Conservation (phyloP, 1,140 invertebrate species). For the Lucilia sericata region DNA sequence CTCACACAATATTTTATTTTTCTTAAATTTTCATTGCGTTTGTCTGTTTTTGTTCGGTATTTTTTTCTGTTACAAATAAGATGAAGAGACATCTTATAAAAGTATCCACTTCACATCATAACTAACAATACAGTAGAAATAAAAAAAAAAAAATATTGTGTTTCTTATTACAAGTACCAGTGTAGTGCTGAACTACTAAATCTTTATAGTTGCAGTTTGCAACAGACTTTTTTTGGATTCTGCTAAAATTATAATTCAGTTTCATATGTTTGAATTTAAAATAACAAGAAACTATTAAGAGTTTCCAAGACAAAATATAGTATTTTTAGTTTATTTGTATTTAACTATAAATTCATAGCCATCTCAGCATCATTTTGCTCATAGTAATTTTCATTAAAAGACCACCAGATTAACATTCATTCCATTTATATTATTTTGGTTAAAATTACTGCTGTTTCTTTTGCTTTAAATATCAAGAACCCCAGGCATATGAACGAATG, state of each 20-base stretch:
- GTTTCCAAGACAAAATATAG: no score
- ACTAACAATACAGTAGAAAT: neutral
- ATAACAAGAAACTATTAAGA: no score
- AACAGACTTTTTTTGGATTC: no score
- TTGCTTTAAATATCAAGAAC: neutral
- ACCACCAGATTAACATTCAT: neutral
- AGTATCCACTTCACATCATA: slow-evolving; percentile 11
- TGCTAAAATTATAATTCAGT: no score
- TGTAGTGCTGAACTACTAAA: neutral
- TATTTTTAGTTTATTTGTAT: no score
- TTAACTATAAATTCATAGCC: no score
- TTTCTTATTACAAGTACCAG: neutral
- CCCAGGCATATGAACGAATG: neutral
- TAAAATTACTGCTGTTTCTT: no score
- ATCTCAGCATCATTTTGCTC: neutral
- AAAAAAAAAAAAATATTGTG: neutral
- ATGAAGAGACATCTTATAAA: neutral
- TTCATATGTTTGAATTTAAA: no score
- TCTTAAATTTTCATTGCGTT: neutral
- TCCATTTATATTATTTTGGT: no score
- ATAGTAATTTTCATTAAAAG: neutral
- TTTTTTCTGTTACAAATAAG: neutral
- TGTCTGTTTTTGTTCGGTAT: neutral
- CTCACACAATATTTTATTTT: neutral
- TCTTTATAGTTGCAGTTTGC: no score